A percentile compares a stretch with the other conserved stretches of the same genome.
Evolutionary conservation across 1,140 invertebrate species (phyloP).

Genomic region (Sarcophaga bullata): DNA sequence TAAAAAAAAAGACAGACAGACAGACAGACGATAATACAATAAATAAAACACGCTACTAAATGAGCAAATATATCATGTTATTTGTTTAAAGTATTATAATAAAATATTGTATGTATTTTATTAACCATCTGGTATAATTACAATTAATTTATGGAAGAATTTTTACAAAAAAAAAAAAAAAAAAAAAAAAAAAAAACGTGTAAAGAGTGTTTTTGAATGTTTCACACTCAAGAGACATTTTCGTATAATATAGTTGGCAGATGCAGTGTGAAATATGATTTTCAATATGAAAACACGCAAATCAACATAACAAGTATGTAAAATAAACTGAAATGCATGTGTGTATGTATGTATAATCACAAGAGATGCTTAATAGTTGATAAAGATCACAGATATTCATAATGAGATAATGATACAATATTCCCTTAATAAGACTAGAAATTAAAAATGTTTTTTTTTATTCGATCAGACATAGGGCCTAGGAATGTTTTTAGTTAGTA

Average conservation of each 20-base stretch:
- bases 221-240: not conserved
- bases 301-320: not conserved
- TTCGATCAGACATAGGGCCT: no score
- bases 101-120: not conserved
- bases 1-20: not conserved
- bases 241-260: not conserved
- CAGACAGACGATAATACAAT: not conserved
- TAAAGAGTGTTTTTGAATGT: not conserved
- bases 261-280: conserved; percentile 1
- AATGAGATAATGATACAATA: no score
- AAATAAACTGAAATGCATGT: not conserved
- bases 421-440: no score
- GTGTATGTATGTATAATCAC: no score
- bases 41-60: not conserved
- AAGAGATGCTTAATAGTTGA: no score
- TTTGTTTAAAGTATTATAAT: not conserved
- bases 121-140: conserved; percentile 3
- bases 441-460: no score
- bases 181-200: no score
- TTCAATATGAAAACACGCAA: not conserved
- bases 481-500: no score
- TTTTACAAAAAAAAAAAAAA: not conserved
- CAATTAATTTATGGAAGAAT: conserved; percentile 15
- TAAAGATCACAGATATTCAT: no score
- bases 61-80: not conserved